Evolutionary conservation across 2,113 vertebrate genomes (phyloP).

Genomic region (Canis aureus): DNA sequence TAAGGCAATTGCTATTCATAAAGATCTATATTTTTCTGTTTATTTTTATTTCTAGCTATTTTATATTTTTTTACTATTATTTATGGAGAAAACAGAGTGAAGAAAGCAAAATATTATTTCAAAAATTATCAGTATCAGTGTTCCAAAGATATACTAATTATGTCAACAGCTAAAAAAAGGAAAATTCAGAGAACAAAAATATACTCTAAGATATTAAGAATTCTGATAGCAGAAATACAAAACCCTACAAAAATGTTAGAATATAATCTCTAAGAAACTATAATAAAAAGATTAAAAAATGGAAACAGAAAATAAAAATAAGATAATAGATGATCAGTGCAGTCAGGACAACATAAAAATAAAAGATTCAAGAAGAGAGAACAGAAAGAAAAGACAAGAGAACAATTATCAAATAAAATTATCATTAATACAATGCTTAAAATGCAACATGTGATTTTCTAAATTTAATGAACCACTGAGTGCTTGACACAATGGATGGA

Average conservation of each 20-base stretch:
- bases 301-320: not conserved
- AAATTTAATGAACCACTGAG: not conserved
- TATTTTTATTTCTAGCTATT: not conserved
- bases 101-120: not conserved
- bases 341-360: not conserved
- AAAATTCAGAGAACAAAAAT: conserved; percentile 35
- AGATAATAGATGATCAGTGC: not conserved
- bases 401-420: not conserved
- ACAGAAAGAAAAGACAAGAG: not conserved
- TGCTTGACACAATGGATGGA: not conserved
- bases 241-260: not conserved
- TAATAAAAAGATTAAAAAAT: not conserved
- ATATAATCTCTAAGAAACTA: not conserved
- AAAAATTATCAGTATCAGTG: not conserved
- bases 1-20: not conserved
- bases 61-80: not conserved
- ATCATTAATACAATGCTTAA: not conserved
- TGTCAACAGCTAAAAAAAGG: not conserved
- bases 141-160: not conserved
- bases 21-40: not conserved
- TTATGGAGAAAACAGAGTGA: not conserved
- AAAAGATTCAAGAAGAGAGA: not conserved
- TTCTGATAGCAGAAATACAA: not conserved
- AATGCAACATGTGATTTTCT: not conserved
- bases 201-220: not conserved